Evolutionary conservation across 2,113 vertebrate species (phyloP).

Genomic region (Hyperoodon ampullatus): DNA sequence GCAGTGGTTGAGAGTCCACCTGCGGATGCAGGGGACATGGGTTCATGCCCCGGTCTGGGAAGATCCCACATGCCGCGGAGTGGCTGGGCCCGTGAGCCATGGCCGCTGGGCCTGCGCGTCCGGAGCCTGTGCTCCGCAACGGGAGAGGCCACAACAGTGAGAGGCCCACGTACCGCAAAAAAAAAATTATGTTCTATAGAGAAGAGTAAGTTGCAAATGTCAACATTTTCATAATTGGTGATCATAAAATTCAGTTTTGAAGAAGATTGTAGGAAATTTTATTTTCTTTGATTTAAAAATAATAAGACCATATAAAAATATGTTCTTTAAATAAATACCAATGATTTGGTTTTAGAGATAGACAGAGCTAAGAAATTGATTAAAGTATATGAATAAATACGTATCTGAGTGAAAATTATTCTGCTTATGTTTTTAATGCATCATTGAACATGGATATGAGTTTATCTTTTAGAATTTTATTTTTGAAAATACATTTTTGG

Average conservation of each 20-base stretch:
- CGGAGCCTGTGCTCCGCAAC: no score
- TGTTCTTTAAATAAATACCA: conserved; percentile 23
- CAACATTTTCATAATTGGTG: conserved; percentile 22
- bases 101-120: no score
- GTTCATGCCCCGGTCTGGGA: no score
- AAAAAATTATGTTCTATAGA: background rate
- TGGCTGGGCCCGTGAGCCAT: no score
- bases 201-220: conserved; percentile 32
- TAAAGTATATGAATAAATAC: background rate
- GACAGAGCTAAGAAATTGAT: background rate
- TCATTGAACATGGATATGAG: background rate
- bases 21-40: no score
- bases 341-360: background rate
- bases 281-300: background rate
- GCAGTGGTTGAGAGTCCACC: no score
- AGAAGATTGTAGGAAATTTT: background rate
- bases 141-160: no score
- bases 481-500: conserved; percentile 24
- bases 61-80: no score
- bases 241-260: conserved; percentile 27
- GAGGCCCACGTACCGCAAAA: no score
- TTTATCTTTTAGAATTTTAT: conserved; percentile 39
- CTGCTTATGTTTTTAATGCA: background rate
- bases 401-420: background rate
- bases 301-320: conserved; percentile 3